Percentiles rank a stretch among this genome's conserved stretches.
phyloP scores from a whole-genome alignment of 2,113 vertebrate species.

The Ploceus nigricollis region DNA sequence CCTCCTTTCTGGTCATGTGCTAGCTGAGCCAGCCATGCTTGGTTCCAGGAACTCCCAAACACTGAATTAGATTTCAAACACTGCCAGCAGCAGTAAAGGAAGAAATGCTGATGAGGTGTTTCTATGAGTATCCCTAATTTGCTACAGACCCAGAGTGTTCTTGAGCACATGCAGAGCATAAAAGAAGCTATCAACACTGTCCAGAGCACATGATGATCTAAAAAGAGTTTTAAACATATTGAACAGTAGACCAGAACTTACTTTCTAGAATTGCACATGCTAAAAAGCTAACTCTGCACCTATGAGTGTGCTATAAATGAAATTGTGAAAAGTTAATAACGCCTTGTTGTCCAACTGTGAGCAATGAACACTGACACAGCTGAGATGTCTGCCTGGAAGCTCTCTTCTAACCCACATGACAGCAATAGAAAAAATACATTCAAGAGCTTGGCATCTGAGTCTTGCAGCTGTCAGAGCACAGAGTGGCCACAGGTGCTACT shows the following conservation, averaged over 20 bases:
- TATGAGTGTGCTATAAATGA: neutral
- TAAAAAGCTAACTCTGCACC: neutral
- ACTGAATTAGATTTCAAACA: neutral
- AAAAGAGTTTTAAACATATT: neutral
- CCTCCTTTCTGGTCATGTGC: neutral
- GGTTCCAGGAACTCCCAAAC: neutral
- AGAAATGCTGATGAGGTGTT: neutral
- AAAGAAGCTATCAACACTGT: neutral
- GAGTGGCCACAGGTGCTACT: conserved; percentile 26
- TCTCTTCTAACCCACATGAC: neutral
- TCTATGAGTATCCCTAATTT: neutral
- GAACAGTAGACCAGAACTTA: neutral
- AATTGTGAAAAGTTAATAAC: neutral
- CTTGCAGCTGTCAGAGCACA: conserved; percentile 27
- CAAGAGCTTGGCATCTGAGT: neutral
- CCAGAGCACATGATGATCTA: neutral
- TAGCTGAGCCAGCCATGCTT: neutral
- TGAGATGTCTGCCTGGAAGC: conserved; percentile 2
- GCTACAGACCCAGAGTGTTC: neutral
- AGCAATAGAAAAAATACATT: neutral
- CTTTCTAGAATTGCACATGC: neutral
- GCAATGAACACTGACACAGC: neutral
- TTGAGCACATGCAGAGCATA: neutral
- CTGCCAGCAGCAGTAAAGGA: neutral
- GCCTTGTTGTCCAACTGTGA: neutral